These are phyloP conservation scores for Coleophora flavipennella DNA, from an alignment of 2,888 invertebrate species.

Conservation along the genomic window DNA sequence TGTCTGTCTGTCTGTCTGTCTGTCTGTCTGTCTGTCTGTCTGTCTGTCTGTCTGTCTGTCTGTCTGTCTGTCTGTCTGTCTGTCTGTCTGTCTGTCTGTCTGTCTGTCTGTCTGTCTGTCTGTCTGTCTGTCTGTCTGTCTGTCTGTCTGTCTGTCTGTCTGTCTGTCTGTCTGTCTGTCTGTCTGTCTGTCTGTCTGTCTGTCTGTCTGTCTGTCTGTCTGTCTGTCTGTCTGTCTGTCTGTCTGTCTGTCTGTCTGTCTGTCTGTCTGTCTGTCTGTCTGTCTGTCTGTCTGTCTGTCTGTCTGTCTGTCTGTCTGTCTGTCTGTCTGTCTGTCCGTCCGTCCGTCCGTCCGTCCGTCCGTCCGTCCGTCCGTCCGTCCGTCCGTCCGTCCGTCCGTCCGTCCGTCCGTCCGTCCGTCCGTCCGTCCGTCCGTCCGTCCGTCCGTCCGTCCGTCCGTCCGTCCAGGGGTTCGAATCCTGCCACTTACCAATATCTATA, in stretches of 20 bases:
- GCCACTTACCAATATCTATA: no score
- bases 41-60: slow-evolving; percentile 9
- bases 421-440: no score
- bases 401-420: slow-evolving; percentile 7
- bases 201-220: no score
- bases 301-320: slow-evolving; percentile 9
- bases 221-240: no score
- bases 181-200: slow-evolving; percentile 9
- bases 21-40: slow-evolving; percentile 9
- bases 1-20: slow-evolving; percentile 8
- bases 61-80: slow-evolving; percentile 9
- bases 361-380: slow-evolving; percentile 8
- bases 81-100: slow-evolving; percentile 9
- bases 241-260: slow-evolving; percentile 9
- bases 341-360: slow-evolving; percentile 8
- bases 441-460: no score
- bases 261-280: slow-evolving; percentile 8
- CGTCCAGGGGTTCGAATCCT: no score
- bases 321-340: no score
- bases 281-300: slow-evolving; percentile 8
- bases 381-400: slow-evolving; percentile 8
- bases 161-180: slow-evolving; percentile 9
- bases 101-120: slow-evolving; percentile 6
- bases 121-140: slow-evolving; percentile 7
- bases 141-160: slow-evolving; percentile 9